Conservation (phyloP, 2,113 vertebrate genomes). For the Pipra filicauda region DNA sequence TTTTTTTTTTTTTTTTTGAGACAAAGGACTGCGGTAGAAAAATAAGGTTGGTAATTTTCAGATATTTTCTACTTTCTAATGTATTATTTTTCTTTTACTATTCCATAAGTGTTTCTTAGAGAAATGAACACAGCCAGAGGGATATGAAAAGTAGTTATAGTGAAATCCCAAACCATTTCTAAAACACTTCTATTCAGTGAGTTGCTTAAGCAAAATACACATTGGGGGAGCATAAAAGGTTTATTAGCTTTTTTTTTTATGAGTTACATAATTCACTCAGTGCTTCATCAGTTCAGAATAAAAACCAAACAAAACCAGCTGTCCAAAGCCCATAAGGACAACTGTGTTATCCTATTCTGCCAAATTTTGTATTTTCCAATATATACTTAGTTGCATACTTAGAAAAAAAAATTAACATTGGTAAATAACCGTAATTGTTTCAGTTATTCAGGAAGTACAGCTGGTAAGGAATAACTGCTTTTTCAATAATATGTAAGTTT, state of each 20-base stretch:
- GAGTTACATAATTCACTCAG: slow-evolving; percentile 6
- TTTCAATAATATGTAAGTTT: not conserved
- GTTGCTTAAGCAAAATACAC: slow-evolving; percentile 4
- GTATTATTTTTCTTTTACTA: not conserved
- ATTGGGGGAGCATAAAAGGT: not conserved
- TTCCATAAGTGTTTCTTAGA: not conserved
- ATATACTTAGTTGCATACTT: not conserved
- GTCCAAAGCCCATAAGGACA: not conserved
- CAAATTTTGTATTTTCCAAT: not conserved
- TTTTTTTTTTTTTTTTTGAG: not conserved
- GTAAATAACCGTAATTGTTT: not conserved
- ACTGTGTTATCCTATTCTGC: not conserved
- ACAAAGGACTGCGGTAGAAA: not conserved
- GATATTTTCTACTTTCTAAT: not conserved
- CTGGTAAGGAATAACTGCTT: not conserved
- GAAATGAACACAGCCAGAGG: not conserved
- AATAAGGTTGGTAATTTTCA: not conserved
- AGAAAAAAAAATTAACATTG: not conserved
- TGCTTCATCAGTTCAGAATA: not conserved
- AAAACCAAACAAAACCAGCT: not conserved
- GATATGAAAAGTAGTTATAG: slow-evolving; percentile 12
- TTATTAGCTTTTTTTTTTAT: slow-evolving; percentile 13
- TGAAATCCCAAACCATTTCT: not conserved
- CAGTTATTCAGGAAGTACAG: not conserved
- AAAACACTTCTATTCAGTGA: not conserved